Base-by-base conservation (phyloP, 2,888 invertebrate species). In the Cerastis leucographa region DNA sequence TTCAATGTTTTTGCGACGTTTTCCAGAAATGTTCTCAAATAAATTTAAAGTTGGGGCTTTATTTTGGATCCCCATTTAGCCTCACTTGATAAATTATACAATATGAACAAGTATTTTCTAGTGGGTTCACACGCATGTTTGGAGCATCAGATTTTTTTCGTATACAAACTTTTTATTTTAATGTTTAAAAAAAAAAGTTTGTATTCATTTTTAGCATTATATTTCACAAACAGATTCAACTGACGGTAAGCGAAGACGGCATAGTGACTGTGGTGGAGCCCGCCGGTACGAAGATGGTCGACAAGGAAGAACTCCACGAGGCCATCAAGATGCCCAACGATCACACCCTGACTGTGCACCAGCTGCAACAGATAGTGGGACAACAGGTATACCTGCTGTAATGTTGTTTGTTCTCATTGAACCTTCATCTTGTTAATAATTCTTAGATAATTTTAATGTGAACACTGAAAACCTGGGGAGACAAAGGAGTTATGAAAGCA, bases 291-390 rank as follows among this genome's bases (percentile, higher is more conserved):
- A 97, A 96, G 78, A 89, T 95, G 80, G 95, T 94, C 1, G 96
- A 96, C 73, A 96, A 96, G 81, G 96, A 96, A 49, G 96, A 95
- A 86, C 94, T 95, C 78, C 97, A 94, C 77, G 96, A 96, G 71
- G 92, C 94, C 11, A 96, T 96, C 87, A 96, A 96, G 85, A 94
- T 96, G 93, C 96, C 96, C 1, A 87, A 91, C 0, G 96, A 97
- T 79, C 97, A 97, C 84, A 95, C 96, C 0, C 93, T 97, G 54
- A 97, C 97, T 0, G 97, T 97, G 17, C 97, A 97, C 82, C 97
- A 97, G 89, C 91, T 97, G 87, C 97, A 97, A 85, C 97, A 97
- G 81, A 96, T 97, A 83, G 97, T 97, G 72, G 97, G 97, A 42
- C 97, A 97, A 91, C 97, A 97, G 95, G 97, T 97, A 85, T 68